Evolutionary conservation across 2,888 invertebrate species (phyloP), one percentile per base, ranked within the genome.

Genomic region (Mythimna albipuncta): DNA sequence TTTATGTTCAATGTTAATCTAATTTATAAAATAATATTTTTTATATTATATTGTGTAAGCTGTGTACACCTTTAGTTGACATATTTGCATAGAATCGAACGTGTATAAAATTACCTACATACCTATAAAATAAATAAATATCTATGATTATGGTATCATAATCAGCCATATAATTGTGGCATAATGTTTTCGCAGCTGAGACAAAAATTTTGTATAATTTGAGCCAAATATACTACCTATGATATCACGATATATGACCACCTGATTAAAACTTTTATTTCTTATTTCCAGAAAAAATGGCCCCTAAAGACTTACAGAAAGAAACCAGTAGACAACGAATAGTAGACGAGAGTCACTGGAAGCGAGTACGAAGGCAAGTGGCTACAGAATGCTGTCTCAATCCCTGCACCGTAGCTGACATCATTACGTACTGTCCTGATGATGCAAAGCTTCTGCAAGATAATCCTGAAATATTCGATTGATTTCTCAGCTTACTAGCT

Each of bases 351-450:
- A 85, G 89, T 47, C 88, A 86, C 1, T 92, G 92, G 92, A 85
- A 87, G 50, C 91, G 95, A 54, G 89, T 93, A 62, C 90, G 93
- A 13, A 85, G 95, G 59, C 94, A 95, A 76, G 92, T 95, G 0
- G 95, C 94, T 3, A 89, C 83, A 6, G 93, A 95, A 67, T 95
- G 95, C 81, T 95, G 95, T 71, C 89, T 92, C 10, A 84, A 83
- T 1, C 83, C 94, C 1, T 95, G 95, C 75, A 94, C 93, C 0
- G 91, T 95, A 2, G 91, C 89, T 7, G 92, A 93, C 72, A 89
- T 95, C 73, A 93, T 95, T 57, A 87, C 85, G 88, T 95, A 95
- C 85, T 95, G 95, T 61, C 93, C 94, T 0, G 87, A 91, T 16
- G 92, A 94, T 64, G 91, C 94, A 0, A 91, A 90, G 72, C 87